A percentile compares a stretch with the other conserved stretches of the same genome.
These are phyloP conservation scores for Macrosoma leucophasiata DNA, from an alignment of 2,888 invertebrate genomes.

Conservation along the genomic window DNA sequence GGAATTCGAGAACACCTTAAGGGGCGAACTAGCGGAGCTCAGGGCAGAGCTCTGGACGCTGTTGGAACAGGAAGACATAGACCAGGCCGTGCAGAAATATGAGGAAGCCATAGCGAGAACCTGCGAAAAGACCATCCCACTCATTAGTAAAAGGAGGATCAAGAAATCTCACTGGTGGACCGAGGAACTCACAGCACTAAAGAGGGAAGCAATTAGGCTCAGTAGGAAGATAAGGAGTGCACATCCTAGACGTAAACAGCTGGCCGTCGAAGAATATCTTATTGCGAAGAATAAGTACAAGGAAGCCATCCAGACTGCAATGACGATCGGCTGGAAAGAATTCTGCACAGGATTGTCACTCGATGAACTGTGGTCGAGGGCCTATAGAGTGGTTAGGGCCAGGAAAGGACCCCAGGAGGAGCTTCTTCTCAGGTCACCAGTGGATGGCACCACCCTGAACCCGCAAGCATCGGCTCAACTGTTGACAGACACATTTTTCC, in stretches of 20 bases:
- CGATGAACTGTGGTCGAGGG: conserved; percentile 7
- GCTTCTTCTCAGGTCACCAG: neutral
- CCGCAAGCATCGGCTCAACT: conserved; percentile 2
- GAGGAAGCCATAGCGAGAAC: neutral
- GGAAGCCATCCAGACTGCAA: neutral
- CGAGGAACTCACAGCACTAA: neutral
- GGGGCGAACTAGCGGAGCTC: neutral
- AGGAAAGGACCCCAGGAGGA: neutral
- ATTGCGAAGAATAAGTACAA: neutral
- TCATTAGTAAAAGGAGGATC: neutral
- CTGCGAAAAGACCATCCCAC: neutral
- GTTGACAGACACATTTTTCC: conserved; percentile 9
- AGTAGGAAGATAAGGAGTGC: conserved; percentile 1
- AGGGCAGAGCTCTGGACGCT: neutral
- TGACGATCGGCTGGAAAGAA: conserved; percentile 7
- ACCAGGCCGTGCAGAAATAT: neutral
- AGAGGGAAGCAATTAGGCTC: conserved; percentile 1
- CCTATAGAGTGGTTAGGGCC: conserved; percentile 4
- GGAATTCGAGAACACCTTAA: neutral
- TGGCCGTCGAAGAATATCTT: neutral
- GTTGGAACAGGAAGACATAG: neutral
- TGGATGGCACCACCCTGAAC: neutral
- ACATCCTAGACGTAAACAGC: neutral
- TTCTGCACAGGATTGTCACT: conserved; percentile 2
- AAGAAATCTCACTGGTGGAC: conserved; percentile 5